Evolutionary conservation across 2,113 vertebrate species (phyloP), one percentile per base, ranked within the genome.

Genomic region (Eretmochelys imbricata): DNA sequence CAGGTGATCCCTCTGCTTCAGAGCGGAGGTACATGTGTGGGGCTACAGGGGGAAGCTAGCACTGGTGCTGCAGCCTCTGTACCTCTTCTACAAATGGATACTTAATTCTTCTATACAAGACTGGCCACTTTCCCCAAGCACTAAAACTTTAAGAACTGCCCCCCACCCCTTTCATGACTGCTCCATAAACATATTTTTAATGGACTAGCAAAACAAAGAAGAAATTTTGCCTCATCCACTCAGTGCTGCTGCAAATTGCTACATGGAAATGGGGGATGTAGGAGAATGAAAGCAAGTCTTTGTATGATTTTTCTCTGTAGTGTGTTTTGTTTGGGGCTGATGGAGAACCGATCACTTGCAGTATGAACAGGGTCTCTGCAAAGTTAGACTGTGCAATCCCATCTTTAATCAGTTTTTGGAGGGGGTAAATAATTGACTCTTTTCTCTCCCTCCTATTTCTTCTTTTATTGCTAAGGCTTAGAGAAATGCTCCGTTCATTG

Each of bases 391-490:
- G 5, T 65, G 31, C 24, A 79, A 35, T 14, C 16, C 35, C 16
- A 20, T 62, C 46, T 81, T 82, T 35, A 82, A 57, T 82, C 51
- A 19, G 19, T 42, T 59, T 48, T 19, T 24, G 31, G 83, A 50
- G 59, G 48, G 46, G 29, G 49, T 27, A 31, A 78, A 78, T 50
- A 72, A 86, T 76, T n/a, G 54, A 59, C 31, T 57, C 22, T 46
- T 76, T 80, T 69, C 31, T 20, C 48, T 27, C 20, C 48, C 48
- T 57, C 57, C 35, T 55, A 42, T 49, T 65, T 17, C 13, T 84
- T 96, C 13, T 84, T 96, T 91, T 78, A 93, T 87, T 92, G 85
- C 72, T 16, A 84, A 76, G 1, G 75, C 54, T 89, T 88, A 82
- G 10, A 80, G 81, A 87, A 29, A 78, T 91, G 89, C 2, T 46